These are phyloP conservation scores for Dichetophora obliterata DNA, from an alignment of 2,888 invertebrate species.

Conservation along the genomic window DNA sequence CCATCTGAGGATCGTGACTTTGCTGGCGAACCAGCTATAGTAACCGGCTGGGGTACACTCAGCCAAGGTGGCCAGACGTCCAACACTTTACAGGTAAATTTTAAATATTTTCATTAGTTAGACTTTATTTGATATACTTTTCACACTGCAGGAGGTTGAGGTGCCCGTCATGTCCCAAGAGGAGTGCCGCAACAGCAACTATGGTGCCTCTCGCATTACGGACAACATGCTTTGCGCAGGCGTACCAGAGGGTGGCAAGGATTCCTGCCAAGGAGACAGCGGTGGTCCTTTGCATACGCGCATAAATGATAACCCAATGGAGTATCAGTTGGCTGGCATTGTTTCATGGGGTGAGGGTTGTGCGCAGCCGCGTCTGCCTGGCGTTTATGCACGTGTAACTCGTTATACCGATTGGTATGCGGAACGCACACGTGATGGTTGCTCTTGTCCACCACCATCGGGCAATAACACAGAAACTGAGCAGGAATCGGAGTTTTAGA, in stretches of 20 bases:
- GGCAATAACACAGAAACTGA: too few relatives aligned
- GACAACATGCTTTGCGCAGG: slow-evolving; percentile 69
- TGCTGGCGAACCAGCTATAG: slow-evolving; percentile 72
- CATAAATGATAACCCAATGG: slow-evolving; percentile 33
- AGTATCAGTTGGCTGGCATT: slow-evolving; percentile 73
- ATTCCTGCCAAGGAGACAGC: slow-evolving; percentile 68
- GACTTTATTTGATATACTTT: background rate
- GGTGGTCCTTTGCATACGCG: slow-evolving; percentile 66
- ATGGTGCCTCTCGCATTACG: slow-evolving; percentile 62
- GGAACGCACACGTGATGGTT: slow-evolving; percentile 77
- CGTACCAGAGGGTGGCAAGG: slow-evolving; percentile 62
- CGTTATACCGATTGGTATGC: slow-evolving; percentile 78
- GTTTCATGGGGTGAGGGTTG: slow-evolving; percentile 75
- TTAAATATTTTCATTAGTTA: background rate
- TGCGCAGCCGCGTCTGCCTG: slow-evolving; percentile 77
- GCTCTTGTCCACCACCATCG: slow-evolving; percentile 71
- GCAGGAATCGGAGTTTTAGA: too few relatives aligned
- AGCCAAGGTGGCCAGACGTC: slow-evolving; percentile 79
- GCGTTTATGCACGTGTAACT: slow-evolving; percentile 87
- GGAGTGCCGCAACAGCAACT: slow-evolving; percentile 62
- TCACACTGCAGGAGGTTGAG: slow-evolving; percentile 75
- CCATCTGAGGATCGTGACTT: slow-evolving; percentile 70
- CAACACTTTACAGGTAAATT: slow-evolving; percentile 71
- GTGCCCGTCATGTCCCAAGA: slow-evolving; percentile 79
- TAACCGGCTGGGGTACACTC: slow-evolving; percentile 84